phyloP scores from a whole-genome alignment of 2,888 invertebrate genomes.

The Drosophila greeni region DNA sequence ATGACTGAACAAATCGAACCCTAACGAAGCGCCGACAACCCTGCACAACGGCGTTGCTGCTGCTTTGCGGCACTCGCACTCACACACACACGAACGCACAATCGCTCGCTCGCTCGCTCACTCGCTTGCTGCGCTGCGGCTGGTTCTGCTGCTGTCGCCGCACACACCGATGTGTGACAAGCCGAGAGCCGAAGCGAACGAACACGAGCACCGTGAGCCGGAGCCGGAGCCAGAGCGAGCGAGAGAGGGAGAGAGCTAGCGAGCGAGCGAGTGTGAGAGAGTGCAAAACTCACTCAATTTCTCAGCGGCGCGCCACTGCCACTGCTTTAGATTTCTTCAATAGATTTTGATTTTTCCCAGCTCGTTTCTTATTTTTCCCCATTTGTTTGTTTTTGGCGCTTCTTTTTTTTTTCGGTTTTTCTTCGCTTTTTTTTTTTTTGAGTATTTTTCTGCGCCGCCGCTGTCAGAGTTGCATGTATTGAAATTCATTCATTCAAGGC shows the following conservation, averaged over 20 bases:
- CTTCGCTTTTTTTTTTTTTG: conserved; percentile 50
- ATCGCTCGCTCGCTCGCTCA: conserved; percentile 1
- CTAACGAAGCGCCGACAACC: conserved; percentile 78
- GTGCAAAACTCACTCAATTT: conserved; percentile 39
- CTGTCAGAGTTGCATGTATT: conserved; percentile 73
- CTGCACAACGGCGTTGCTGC: conserved; percentile 44
- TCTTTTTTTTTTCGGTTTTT: conserved; percentile 15
- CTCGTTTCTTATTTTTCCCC: conserved; percentile 54
- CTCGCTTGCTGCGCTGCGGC: conserved; percentile 19
- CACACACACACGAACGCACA: conserved; percentile 32
- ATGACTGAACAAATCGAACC: conserved; percentile 79
- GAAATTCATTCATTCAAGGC: conserved; percentile 74
- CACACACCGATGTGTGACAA: neutral
- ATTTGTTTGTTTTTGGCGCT: conserved; percentile 47
- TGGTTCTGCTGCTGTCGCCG: neutral
- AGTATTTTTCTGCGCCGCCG: conserved; percentile 70
- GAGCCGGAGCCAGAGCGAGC: conserved; percentile 15
- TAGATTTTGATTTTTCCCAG: conserved; percentile 60
- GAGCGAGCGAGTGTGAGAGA: neutral
- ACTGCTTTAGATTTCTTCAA: conserved; percentile 69
- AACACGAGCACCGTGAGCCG: conserved; percentile 6
- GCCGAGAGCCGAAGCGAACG: conserved; percentile 21
- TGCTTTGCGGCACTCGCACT: conserved; percentile 23
- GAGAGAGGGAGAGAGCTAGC: conserved; percentile 7
- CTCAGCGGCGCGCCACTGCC: conserved; percentile 31